phyloP scores from a whole-genome alignment of 2,888 invertebrate genomes.

The Netelia melanura region DNA sequence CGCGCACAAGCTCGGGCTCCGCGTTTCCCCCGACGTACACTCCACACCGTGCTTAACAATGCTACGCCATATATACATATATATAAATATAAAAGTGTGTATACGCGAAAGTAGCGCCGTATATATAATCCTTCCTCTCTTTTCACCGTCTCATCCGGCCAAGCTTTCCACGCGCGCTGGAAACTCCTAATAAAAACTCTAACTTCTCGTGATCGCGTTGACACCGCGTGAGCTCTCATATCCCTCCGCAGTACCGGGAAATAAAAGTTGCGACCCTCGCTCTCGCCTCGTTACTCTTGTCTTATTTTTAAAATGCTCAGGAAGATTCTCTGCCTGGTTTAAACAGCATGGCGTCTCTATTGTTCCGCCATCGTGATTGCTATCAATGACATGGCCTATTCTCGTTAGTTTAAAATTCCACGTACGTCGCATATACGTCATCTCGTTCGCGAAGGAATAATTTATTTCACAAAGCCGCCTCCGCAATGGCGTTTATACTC shows the following conservation, averaged over 20 bases:
- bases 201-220: slow-evolving; percentile 58
- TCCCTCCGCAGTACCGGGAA: not conserved
- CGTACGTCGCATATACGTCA: too few species aligned
- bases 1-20: slow-evolving; percentile 39
- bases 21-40: slow-evolving; percentile 22
- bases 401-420: too few species aligned
- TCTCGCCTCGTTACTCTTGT: slow-evolving; percentile 1
- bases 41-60: slow-evolving; percentile 47
- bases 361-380: not conserved
- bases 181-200: slow-evolving; percentile 60
- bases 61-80: slow-evolving; percentile 11
- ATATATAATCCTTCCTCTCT: slow-evolving; percentile 50
- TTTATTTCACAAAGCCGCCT: too few species aligned
- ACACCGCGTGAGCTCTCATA: slow-evolving; percentile 42
- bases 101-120: not conserved
- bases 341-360: slow-evolving; percentile 1
- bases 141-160: slow-evolving; percentile 38
- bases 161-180: slow-evolving; percentile 9
- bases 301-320: slow-evolving; percentile 24
- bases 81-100: not conserved
- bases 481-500: too few species aligned
- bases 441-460: too few species aligned
- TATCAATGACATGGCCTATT: not conserved
- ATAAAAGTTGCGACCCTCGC: slow-evolving; percentile 19
- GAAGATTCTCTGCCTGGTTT: slow-evolving; percentile 7